Percentiles rank a stretch among this genome's conserved stretches.
phyloP scores from a whole-genome alignment of 1,140 invertebrate genomes.

The Anastatus disparis region DNA sequence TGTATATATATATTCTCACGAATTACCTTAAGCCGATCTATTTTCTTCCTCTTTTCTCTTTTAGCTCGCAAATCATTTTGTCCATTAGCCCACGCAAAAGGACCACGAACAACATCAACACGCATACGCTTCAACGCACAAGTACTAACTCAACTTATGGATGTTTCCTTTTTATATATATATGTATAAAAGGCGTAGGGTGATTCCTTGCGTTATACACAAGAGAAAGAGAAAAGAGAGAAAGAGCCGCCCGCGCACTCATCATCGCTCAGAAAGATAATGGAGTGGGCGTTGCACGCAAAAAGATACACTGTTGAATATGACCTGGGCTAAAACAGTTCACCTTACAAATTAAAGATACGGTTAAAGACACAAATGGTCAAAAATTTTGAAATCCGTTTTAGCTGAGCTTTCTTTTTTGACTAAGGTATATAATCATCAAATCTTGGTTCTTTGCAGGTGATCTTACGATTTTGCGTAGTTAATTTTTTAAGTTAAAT shows the following conservation, averaged over 20 bases:
- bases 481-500: no score
- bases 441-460: no score
- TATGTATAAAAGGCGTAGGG: conserved; percentile 42
- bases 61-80: conserved; percentile 64
- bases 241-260: conserved; percentile 62
- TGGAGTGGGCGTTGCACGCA: conserved; percentile 63
- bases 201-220: conserved; percentile 63
- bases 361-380: no score
- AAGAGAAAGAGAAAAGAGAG: no score
- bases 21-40: conserved; percentile 48
- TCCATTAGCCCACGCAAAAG: conserved; percentile 55
- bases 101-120: neutral
- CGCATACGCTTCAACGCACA: neutral
- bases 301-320: neutral
- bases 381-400: no score
- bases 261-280: conserved; percentile 66
- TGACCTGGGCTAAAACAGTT: no score
- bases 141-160: neutral
- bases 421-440: no score
- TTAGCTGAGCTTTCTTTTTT: no score
- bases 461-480: no score
- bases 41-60: conserved; percentile 41
- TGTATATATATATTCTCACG: no score
- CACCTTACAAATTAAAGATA: no score
- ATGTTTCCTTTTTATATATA: no score